Conservation (phyloP, 2,888 invertebrate species). For the Hypsopygia costalis region DNA sequence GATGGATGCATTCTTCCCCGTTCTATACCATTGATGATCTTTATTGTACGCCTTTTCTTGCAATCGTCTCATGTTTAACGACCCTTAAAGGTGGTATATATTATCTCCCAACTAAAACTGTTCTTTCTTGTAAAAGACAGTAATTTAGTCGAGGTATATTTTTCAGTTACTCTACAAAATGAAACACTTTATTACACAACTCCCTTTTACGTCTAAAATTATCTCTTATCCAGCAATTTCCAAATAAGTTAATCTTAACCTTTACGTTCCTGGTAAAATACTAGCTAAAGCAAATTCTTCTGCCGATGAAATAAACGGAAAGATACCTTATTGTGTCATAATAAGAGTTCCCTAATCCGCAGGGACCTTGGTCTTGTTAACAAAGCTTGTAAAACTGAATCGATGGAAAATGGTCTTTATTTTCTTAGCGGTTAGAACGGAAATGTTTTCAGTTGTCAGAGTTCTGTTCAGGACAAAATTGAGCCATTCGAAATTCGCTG, state of each 20-base stretch:
- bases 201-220: neutral
- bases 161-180: no score
- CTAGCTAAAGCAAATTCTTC: neutral
- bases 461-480: slow-evolving; percentile 2
- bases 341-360: neutral
- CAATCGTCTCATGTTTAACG: no score
- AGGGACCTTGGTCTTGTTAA: neutral
- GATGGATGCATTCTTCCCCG: no score
- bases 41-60: no score
- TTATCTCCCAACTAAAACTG: no score
- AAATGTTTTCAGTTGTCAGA: neutral
- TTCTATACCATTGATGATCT: no score
- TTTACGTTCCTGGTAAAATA: slow-evolving; percentile 1
- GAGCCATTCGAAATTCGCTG: slow-evolving; percentile 7
- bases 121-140: no score
- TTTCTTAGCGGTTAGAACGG: neutral
- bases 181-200: no score
- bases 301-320: slow-evolving; percentile 19
- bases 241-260: slow-evolving; percentile 8
- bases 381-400: neutral
- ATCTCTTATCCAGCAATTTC: slow-evolving; percentile 1
- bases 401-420: neutral
- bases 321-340: neutral
- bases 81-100: no score
- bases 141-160: no score